A percentile compares a stretch with the other conserved stretches of the same genome.
Conservation (phyloP, 2,113 vertebrate genomes). For the Blennius ocellaris region DNA sequence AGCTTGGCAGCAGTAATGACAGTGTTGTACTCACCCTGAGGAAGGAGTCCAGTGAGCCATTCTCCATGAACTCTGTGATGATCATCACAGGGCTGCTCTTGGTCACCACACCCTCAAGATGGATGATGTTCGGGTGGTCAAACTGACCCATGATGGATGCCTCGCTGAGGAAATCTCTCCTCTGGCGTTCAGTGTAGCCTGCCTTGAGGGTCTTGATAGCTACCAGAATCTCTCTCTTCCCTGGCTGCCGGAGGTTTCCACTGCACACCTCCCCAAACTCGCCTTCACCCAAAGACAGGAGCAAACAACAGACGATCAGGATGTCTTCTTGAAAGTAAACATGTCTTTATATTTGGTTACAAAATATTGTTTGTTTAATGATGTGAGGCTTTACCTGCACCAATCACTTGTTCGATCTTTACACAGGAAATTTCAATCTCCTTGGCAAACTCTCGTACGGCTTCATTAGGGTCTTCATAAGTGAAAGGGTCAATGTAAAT, state of each 20-base stretch:
- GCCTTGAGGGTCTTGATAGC: constrained; percentile 69
- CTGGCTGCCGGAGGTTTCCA: constrained; percentile 93
- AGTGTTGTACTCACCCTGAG: constrained; percentile 85
- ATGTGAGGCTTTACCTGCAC: constrained; percentile 87
- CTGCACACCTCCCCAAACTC: constrained; percentile 98
- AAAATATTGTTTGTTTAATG: no score
- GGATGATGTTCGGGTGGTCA: constrained; percentile 87
- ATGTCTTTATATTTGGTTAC: no score
- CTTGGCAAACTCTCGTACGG: constrained; percentile 95
- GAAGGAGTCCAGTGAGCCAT: constrained; percentile 95
- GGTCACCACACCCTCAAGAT: constrained; percentile 95
- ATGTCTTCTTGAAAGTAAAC: no score
- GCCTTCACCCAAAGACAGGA: constrained; percentile 75
- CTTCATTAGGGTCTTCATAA: constrained; percentile 91
- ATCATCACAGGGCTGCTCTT: constrained; percentile 97
- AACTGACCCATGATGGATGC: constrained; percentile 88
- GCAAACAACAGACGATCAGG: neutral
- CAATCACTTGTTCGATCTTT: constrained; percentile 98
- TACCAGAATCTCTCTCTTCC: constrained; percentile 86
- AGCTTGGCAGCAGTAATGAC: no score
- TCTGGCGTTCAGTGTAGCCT: constrained; percentile 72
- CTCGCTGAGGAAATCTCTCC: constrained; percentile 70
- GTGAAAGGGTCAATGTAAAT: constrained; percentile 91
- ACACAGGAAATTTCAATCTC: constrained; percentile 97
- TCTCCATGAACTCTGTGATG: constrained; percentile 98